Evolutionary conservation across 2,888 invertebrate genomes (phyloP), one percentile per base, ranked within the genome.

Genomic region (Malacosoma neustria): DNA sequence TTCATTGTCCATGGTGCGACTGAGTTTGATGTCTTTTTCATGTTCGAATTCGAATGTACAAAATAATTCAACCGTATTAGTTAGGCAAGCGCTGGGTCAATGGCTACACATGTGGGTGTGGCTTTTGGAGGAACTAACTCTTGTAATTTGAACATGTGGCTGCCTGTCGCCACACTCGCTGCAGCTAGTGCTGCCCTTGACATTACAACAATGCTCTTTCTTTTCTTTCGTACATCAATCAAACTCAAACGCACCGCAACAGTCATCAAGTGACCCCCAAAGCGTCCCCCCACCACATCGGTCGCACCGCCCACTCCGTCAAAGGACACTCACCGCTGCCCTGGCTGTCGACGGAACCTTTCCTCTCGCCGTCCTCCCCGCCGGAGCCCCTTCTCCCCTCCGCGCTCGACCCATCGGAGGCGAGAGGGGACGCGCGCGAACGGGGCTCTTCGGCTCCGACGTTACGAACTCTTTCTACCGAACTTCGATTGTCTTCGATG

Each of bases 291-390:
- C 42, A 13, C 22, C 40, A 13, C 39, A 38, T 11, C 36, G 36
- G n/a, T 34, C 35, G 12, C 35, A 22, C 22, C 22, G 22, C 22
- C 11, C 33, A 22, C 30, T 13, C 6, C 33, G 1, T 30, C 29
- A 32, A 29, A 34, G 13, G 22, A 11, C 45, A 67, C 69, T 69
- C 57, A 69, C 69, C 68, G 57, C 64, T 63, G 41, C 45, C 38
- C 48, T 56, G 48, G 38, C 45, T 53, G 48, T 63, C 59, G 30
- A 30, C 37, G 33, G 63, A 56, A 35, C 49, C 40, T 40, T 44
- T 40, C 40, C 56, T 42, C 37, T 39, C 33, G 34, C 37, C 36
- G 32, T 40, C 38, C 12, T 30, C 29, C 33, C 35, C 33, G 34
- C 34, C 38, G 40, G 31, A 15, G 30, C 31, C 33, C 14, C 33